phyloP scores from a whole-genome alignment of 2,113 vertebrate species.

The Chaetorhynchus papuensis region DNA sequence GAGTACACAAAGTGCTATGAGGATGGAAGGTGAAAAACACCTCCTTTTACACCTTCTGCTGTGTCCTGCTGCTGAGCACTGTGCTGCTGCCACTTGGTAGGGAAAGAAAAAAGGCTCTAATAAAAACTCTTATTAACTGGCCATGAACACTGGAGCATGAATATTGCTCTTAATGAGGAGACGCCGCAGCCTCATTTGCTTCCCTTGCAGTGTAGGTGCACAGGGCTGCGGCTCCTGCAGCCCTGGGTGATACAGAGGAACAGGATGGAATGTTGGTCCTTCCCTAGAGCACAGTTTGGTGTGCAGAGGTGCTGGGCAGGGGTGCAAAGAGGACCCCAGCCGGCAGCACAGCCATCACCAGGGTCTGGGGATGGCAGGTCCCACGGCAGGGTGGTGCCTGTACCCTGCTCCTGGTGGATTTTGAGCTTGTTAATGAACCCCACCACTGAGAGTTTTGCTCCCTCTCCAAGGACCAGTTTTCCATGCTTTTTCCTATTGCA shows the following conservation, averaged over 20 bases:
- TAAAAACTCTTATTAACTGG: conserved; percentile 14
- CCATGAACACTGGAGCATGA: conserved; percentile 1
- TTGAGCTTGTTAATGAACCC: not conserved
- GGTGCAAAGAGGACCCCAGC: not conserved
- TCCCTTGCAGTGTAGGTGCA: not conserved
- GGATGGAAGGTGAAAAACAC: not conserved
- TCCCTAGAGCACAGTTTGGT: accelerated
- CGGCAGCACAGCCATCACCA: accelerated
- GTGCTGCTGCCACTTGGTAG: not conserved
- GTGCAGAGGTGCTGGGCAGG: not conserved
- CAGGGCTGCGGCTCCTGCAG: not conserved
- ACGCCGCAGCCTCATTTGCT: not conserved
- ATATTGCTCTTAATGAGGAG: conserved; percentile 17
- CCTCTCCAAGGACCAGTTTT: not conserved
- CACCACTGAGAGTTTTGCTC: not conserved
- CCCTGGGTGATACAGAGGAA: not conserved
- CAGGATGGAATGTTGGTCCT: not conserved
- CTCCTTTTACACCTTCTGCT: not conserved
- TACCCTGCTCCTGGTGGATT: not conserved
- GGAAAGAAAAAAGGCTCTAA: not conserved
- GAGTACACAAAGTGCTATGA: not conserved
- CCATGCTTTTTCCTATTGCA: not conserved
- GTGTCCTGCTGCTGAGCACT: not conserved
- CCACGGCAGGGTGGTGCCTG: not conserved
- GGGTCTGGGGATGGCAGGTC: not conserved